phyloP scores from a whole-genome alignment of 2,888 invertebrate species.

The Stictocephala bisonia region DNA sequence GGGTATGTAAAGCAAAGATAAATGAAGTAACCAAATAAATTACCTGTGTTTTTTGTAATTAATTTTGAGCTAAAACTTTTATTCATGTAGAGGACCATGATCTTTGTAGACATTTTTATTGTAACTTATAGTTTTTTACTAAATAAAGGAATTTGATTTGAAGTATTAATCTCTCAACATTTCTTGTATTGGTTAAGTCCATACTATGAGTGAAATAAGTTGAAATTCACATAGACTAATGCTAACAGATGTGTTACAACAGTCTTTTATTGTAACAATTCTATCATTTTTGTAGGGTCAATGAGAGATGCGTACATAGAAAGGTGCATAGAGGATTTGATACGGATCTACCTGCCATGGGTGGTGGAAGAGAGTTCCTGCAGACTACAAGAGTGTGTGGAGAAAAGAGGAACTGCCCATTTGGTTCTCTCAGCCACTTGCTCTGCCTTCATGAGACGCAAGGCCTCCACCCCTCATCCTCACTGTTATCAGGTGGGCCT shows the following conservation, averaged over 20 bases:
- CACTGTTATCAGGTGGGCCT: slow-evolving; percentile 58
- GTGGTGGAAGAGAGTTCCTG: neutral
- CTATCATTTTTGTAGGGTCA: slow-evolving; percentile 39
- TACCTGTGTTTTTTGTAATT: too few relatives aligned
- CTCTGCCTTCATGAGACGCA: slow-evolving; percentile 54
- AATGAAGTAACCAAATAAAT: too few relatives aligned
- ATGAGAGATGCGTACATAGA: slow-evolving; percentile 13
- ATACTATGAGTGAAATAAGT: neutral
- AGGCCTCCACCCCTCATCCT: slow-evolving; percentile 55
- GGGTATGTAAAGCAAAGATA: too few relatives aligned
- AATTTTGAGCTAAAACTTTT: too few relatives aligned
- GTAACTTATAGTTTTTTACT: too few relatives aligned
- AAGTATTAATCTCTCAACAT: neutral
- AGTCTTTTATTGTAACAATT: slow-evolving; percentile 39
- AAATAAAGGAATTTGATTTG: too few relatives aligned
- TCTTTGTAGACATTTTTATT: too few relatives aligned
- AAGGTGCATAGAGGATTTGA: slow-evolving; percentile 11
- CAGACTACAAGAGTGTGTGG: neutral
- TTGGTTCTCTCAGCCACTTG: slow-evolving; percentile 56
- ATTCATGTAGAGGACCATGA: too few relatives aligned
- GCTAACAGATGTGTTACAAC: too few relatives aligned
- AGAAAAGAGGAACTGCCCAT: slow-evolving; percentile 49
- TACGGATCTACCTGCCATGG: slow-evolving; percentile 15
- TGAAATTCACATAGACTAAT: too few relatives aligned
- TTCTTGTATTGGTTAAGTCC: too few relatives aligned